Percentiles rank a stretch among this genome's conserved stretches.
These are phyloP conservation scores for Sciurus niger DNA, from an alignment of 2,113 vertebrate species.

Conservation along the genomic window DNA sequence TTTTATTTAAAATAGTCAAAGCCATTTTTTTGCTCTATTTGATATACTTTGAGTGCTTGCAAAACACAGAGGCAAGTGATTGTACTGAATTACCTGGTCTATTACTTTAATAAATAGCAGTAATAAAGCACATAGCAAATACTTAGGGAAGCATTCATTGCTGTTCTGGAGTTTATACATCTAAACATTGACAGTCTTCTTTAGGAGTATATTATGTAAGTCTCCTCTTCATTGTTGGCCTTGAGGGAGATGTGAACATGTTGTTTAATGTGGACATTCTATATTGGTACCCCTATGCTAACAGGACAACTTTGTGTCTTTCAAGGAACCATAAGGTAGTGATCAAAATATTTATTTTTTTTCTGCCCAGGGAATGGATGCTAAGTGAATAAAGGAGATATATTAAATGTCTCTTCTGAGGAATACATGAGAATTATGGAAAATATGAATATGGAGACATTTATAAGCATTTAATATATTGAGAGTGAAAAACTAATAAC, in stretches of 20 bases:
- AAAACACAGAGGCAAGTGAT: slow-evolving; percentile 15
- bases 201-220: not conserved
- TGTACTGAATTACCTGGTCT: not conserved
- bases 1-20: slow-evolving; percentile 33
- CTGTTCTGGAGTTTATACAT: not conserved
- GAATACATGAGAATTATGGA: not conserved
- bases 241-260: not conserved
- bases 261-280: not conserved
- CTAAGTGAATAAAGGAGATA: not conserved
- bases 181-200: not conserved
- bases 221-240: not conserved
- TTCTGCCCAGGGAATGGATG: not conserved
- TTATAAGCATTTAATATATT: not conserved
- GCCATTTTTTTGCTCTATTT: not conserved
- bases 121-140: not conserved
- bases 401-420: not conserved
- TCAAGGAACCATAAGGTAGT: not conserved
- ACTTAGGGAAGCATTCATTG: not conserved
- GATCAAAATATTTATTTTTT: not conserved
- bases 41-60: not conserved
- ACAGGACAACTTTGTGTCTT: not conserved
- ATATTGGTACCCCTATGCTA: not conserved
- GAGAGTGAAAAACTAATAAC: not conserved
- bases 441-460: not conserved
- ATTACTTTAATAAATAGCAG: not conserved